phyloP scores from a whole-genome alignment of 2,888 invertebrate genomes.

The Hemicrepidius hirtus region DNA sequence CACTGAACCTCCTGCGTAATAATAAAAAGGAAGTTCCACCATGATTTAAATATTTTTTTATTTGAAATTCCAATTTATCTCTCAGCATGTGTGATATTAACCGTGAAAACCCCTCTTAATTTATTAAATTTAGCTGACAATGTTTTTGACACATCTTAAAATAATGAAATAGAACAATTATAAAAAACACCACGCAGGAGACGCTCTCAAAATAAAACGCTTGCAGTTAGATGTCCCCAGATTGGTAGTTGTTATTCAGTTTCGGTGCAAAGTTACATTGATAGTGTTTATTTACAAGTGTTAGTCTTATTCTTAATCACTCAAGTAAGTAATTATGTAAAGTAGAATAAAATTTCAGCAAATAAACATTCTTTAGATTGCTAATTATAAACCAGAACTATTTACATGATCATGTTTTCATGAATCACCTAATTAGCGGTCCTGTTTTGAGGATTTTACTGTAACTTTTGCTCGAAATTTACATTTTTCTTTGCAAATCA shows the following conservation, averaged over 20 bases:
- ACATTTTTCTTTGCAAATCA: neutral
- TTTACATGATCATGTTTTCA: constrained; percentile 48
- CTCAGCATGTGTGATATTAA: neutral
- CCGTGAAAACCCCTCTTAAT: constrained; percentile 2
- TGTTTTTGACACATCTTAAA: constrained; percentile 48
- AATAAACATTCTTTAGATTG: constrained; percentile 18
- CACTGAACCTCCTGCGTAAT: no score
- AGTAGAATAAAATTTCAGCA: neutral
- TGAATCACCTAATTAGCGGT: constrained; percentile 37
- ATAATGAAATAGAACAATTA: constrained; percentile 61
- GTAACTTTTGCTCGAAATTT: neutral
- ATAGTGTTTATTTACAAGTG: constrained; percentile 44
- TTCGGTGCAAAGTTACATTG: constrained; percentile 62
- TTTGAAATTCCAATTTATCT: neutral
- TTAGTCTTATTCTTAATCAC: constrained; percentile 3
- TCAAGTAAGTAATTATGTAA: constrained; percentile 7
- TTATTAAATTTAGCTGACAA: constrained; percentile 24
- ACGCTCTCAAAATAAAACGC: constrained; percentile 72
- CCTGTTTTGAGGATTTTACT: constrained; percentile 38
- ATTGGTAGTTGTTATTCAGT: constrained; percentile 64
- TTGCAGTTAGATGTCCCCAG: constrained; percentile 71
- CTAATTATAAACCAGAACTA: constrained; percentile 32
- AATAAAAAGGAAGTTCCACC: no score
- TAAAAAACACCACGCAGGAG: constrained; percentile 69
- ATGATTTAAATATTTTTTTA: no score